Percentiles rank a stretch among this genome's conserved stretches.
Evolutionary conservation across 2,113 vertebrate species (phyloP).

Genomic region (Malurus alboscapulatus): DNA sequence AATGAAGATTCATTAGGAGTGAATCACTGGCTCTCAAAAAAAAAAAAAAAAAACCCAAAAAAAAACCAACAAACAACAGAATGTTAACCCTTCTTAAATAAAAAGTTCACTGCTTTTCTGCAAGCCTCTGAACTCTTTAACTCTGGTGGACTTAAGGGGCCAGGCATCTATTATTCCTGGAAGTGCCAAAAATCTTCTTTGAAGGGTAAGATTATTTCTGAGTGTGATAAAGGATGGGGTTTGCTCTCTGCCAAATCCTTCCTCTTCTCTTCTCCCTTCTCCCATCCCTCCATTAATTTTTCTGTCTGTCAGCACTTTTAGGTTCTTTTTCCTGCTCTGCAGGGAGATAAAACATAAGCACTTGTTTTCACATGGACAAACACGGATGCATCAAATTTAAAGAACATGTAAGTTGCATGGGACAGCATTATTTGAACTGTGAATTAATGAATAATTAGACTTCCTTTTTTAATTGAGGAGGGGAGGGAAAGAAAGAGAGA

Average conservation of each 20-base stretch:
- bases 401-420: neutral
- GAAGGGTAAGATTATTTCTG: neutral
- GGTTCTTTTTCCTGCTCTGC: neutral
- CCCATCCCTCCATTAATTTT: neutral
- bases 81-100: neutral
- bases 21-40: neutral
- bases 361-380: neutral
- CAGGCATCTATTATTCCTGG: neutral
- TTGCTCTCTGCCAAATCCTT: neutral
- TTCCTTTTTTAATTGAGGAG: neutral
- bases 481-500: rapidly evolving
- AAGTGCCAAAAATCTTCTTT: neutral
- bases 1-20: neutral
- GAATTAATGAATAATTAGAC: neutral
- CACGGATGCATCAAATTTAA: neutral
- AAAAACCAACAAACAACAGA: neutral
- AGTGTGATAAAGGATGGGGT: neutral
- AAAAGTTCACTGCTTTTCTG: neutral
- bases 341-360: neutral
- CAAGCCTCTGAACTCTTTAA: neutral
- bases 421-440: neutral
- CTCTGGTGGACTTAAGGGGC: neutral
- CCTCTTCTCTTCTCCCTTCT: neutral
- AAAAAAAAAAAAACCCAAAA: too few species aligned
- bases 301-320: neutral